phyloP scores from a whole-genome alignment of 2,797 vertebrate species.

The Eutrigla gurnardus region DNA sequence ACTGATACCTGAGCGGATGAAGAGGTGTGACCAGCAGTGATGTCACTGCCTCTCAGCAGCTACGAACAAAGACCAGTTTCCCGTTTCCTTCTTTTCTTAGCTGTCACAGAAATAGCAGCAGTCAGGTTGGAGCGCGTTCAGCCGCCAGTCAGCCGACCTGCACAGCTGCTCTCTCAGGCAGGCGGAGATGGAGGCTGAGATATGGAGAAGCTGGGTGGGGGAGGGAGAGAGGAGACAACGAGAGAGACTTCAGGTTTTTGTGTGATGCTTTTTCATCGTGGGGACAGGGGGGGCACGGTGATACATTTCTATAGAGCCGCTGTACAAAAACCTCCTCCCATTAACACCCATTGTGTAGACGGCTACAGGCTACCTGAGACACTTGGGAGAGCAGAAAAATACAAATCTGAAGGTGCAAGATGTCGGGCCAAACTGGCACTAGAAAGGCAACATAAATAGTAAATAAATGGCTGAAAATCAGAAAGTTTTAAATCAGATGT shows the following conservation, averaged over 20 bases:
- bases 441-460: background rate
- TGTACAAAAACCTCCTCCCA: conserved; percentile 90
- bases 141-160: conserved; percentile 33
- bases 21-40: conserved; percentile 51
- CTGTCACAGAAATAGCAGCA: conserved; percentile 81
- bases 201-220: conserved; percentile 58
- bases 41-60: conserved; percentile 57
- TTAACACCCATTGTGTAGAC: conserved; percentile 34
- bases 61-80: conserved; percentile 10
- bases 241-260: conserved; percentile 85
- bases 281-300: conserved; percentile 91
- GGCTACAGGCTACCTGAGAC: background rate
- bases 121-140: conserved; percentile 41
- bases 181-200: conserved; percentile 73
- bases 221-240: conserved; percentile 27
- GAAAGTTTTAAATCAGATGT: background rate
- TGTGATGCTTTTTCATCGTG: conserved; percentile 88
- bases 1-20: background rate
- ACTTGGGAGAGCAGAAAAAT: too few species aligned
- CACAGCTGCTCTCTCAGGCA: conserved; percentile 49
- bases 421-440: background rate
- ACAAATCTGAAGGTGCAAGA: too few species aligned
- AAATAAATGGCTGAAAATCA: background rate
- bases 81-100: conserved; percentile 65
- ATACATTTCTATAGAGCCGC: conserved; percentile 79